These are phyloP conservation scores for Poecile atricapillus DNA, from an alignment of 2,113 vertebrate genomes.

Conservation along the genomic window DNA sequence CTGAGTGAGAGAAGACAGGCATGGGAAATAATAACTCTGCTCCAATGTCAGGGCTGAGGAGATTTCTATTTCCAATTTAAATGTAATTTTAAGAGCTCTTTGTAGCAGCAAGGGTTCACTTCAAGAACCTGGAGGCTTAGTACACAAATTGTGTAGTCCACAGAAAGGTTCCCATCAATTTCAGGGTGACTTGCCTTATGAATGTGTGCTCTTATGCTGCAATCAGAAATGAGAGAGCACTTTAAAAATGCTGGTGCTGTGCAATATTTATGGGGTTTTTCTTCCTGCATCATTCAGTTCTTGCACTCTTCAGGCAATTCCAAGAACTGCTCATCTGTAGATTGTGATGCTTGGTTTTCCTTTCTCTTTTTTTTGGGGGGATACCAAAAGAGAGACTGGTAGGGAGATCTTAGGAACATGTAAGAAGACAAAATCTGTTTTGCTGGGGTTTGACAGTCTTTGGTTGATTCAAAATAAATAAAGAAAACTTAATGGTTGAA, in stretches of 20 bases:
- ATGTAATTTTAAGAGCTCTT: slow-evolving; percentile 59
- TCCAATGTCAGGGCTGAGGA: slow-evolving; percentile 10
- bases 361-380: background rate
- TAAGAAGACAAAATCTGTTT: background rate
- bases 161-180: slow-evolving; percentile 19
- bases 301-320: background rate
- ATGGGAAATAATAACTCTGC: slow-evolving; percentile 41
- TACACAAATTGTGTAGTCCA: slow-evolving; percentile 28
- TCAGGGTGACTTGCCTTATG: background rate
- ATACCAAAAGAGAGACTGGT: background rate
- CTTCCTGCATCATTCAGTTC: background rate
- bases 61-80: slow-evolving; percentile 64
- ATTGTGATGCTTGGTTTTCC: background rate
- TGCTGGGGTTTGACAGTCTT: background rate
- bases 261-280: slow-evolving; percentile 28
- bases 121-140: slow-evolving; percentile 28
- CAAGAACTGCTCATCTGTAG: background rate
- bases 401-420: background rate
- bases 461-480: background rate
- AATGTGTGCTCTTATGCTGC: background rate
- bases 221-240: slow-evolving; percentile 9
- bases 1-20: slow-evolving; percentile 30
- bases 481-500: background rate
- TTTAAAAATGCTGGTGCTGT: slow-evolving; percentile 5
- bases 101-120: background rate